Evolutionary conservation across 2,113 vertebrate species (phyloP).

Genomic region (Acanthisitta chloris): DNA sequence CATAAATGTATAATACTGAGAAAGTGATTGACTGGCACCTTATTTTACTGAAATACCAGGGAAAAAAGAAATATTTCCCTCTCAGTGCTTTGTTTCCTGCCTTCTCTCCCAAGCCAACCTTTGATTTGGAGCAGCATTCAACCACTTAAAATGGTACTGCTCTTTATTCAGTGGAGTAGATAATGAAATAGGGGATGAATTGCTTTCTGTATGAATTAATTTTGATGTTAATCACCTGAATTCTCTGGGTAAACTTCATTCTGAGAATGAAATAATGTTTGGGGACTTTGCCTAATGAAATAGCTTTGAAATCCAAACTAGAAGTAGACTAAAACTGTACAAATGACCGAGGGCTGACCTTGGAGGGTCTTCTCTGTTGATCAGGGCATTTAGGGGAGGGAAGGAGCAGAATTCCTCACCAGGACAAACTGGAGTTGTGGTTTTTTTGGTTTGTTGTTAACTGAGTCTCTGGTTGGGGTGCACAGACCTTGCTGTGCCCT

Average conservation of each 20-base stretch:
- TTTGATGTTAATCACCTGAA: neutral
- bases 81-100: neutral
- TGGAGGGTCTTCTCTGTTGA: neutral
- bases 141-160: neutral
- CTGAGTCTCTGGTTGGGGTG: neutral
- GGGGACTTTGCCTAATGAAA: neutral
- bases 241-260: neutral
- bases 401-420: neutral
- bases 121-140: conserved; percentile 5
- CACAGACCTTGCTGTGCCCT: neutral
- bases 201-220: neutral
- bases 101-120: neutral
- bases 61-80: conserved; percentile 4
- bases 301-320: neutral
- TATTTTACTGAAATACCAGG: conserved; percentile 37
- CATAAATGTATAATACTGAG: conserved; percentile 31
- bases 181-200: neutral
- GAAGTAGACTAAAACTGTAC: neutral
- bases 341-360: accelerated
- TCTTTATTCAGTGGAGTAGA: neutral
- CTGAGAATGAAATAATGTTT: neutral
- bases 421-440: neutral
- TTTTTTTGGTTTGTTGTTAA: neutral
- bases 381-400: neutral
- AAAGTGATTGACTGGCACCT: conserved; percentile 47